Base-by-base conservation (phyloP, 2,113 vertebrate species). In the Stictonetta naevosa region DNA sequence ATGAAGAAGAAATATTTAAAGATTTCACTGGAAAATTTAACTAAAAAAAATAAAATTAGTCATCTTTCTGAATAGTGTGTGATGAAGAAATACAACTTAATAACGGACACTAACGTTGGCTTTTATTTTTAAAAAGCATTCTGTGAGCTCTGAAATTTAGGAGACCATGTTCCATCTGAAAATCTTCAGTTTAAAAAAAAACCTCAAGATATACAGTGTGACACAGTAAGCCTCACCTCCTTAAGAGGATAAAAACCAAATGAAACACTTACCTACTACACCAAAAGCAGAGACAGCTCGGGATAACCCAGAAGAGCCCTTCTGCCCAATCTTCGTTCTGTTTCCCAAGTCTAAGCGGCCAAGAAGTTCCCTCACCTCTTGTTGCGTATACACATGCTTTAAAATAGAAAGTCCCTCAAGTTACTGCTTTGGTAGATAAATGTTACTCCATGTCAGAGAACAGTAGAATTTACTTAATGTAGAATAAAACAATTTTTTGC, bases 301-400 rank as follows among this genome's bases (percentile, higher is more conserved):
- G 66, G 98, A 99, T 73, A 99, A 97, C 29, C 99, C 99, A 1
- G 99, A 99, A 52, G 98, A 99, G 28, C 99, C 99, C 93, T 99
- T 99, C 94, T 99, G 99, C 42, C 98, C 98, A 81, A 99, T 99
- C 95, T 99, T 99, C 59, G 99, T 99, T 76, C 99, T 98, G 93
- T 99, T 99, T 34, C 99, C 99, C 53, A 99, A 93, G 92, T 99
- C 99, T 97, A 99, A 97, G 29, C 99, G 99, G n/a, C 99, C 98
- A 52, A 99, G 97, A 94, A 99, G 98, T 82, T 99, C 99, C 22
- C 98, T 98, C 48, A 99, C 98, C 71, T 99, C 99, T 97, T 99
- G 98, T 4, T 99, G 99, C 0, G 95, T 99, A 93, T 99, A 99
- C 8, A 99, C 98, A 97, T 99, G 99, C 99, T 99, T 79, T 67